Evolutionary conservation across 2,888 invertebrate species (phyloP).

Genomic region (Ecliptopera silaceata): DNA sequence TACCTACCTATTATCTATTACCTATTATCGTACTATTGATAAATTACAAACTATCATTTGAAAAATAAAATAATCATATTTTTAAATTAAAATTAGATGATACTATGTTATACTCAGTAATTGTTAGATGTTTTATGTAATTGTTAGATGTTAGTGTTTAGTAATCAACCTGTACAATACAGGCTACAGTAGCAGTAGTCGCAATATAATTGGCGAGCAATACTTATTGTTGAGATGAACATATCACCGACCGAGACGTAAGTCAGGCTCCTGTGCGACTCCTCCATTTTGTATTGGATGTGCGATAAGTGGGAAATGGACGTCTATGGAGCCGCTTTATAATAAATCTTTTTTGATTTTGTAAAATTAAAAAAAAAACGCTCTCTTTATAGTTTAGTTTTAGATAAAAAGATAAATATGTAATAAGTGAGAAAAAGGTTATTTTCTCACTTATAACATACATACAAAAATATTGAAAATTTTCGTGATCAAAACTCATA

Average conservation of each 20-base stretch:
- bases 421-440: too few relatives aligned
- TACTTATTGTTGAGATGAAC: slow-evolving; percentile 82
- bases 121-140: background rate
- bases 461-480: too few relatives aligned
- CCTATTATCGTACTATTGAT: too few relatives aligned
- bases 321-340: slow-evolving; percentile 45
- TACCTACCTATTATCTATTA: too few relatives aligned
- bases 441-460: too few relatives aligned
- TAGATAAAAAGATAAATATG: too few relatives aligned
- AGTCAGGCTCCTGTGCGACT: slow-evolving; percentile 77
- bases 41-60: too few relatives aligned
- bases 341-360: background rate
- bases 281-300: slow-evolving; percentile 79
- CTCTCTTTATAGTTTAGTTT: too few relatives aligned
- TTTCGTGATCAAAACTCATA: too few relatives aligned
- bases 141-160: background rate
- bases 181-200: slow-evolving; percentile 45
- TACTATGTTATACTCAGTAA: background rate
- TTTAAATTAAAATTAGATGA: too few relatives aligned
- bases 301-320: slow-evolving; percentile 67
- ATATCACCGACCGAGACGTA: slow-evolving; percentile 75
- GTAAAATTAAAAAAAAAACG: too few relatives aligned
- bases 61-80: too few relatives aligned
- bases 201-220: slow-evolving; percentile 74
- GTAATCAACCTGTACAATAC: slow-evolving; percentile 24